phyloP scores from a whole-genome alignment of 1,140 invertebrate genomes.

The Zaprionus ghesquierei region DNA sequence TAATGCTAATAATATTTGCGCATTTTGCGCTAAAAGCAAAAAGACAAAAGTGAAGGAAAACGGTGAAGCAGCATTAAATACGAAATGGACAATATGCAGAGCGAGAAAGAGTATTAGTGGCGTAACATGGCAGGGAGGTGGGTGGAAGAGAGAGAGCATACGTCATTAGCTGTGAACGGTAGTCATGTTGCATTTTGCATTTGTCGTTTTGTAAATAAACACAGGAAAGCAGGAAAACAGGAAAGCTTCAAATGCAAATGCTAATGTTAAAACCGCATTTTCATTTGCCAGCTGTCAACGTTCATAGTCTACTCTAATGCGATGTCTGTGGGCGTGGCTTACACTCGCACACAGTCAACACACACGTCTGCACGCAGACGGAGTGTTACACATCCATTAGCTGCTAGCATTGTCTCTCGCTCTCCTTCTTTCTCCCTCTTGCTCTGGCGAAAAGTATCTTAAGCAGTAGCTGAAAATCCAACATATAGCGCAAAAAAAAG shows the following conservation, averaged over 20 bases:
- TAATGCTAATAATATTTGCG: conserved; percentile 67
- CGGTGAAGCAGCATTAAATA: conserved; percentile 16
- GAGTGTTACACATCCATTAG: conserved; percentile 32
- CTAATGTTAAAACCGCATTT: conserved; percentile 77
- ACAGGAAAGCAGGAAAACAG: not conserved
- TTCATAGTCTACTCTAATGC: conserved; percentile 37
- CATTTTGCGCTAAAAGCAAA: conserved; percentile 48
- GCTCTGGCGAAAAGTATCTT: conserved; percentile 4
- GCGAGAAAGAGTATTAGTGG: not conserved
- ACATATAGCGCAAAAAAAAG: conserved; percentile 14
- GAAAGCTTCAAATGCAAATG: conserved; percentile 70
- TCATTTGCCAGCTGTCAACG: conserved; percentile 64
- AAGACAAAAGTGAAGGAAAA: conserved; percentile 11
- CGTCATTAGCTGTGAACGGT: conserved; percentile 68
- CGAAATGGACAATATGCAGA: conserved; percentile 22
- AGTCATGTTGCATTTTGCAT: conserved; percentile 75
- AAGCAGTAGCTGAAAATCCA: conserved; percentile 47
- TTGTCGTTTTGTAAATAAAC: conserved; percentile 66
- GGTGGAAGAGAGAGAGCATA: not conserved
- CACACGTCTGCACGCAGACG: conserved; percentile 6
- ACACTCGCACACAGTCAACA: not conserved
- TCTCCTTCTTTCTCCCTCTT: not conserved
- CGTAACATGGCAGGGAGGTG: not conserved
- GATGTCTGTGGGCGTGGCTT: conserved; percentile 27
- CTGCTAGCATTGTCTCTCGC: conserved; percentile 48